Evolutionary conservation across 2,113 vertebrate genomes (phyloP), one percentile per base, ranked within the genome.

Genomic region (Noctilio leporinus): DNA sequence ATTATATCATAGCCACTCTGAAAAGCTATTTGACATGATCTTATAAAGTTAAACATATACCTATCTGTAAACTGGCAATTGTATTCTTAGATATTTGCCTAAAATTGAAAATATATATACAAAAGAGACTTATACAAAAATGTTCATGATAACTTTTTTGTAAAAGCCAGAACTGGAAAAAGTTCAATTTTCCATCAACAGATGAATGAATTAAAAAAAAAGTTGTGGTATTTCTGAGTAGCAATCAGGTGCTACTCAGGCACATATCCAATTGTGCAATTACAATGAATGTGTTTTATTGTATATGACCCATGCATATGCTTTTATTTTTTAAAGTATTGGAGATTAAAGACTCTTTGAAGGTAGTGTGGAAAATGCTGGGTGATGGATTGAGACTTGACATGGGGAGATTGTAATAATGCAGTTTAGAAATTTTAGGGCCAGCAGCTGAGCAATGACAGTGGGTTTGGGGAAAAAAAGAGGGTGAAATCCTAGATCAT

Each of bases 1-100:
- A 45, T 47, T 93, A 73, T 55, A 96, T 89, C 85, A 77, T 75
- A 81, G 64, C n/a, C n/a, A 77, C 59, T 82, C 53, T 86, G 80
- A 55, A 91, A 85, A 89, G 30, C n/a, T 64, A 3, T 53, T 82
- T 78, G 69, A 15, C 24, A 82, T 59, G 70, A 49, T 91, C 59
- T 77, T 77, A 91, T 24, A 62, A 89, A 77, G 35, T 57, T 57
- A 43, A 67, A 33, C 53, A 33, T 57, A 80, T 3, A 70, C 11
- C 20, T 86, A 1, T 57, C 10, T n/a, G 65, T 10, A 45, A 55
- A 17, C 86, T 57, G 30, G 38, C 55, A 75, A 2, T n/a, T 51
- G 67, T 70, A 57, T 26, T 83, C 69, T 38, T 73, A n/a, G n/a
- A 1, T 89, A 78, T 89, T 93, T 93, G 83, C 45, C 45, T 87